phyloP scores from a whole-genome alignment of 2,797 vertebrate genomes.

The Esox masquinongy region DNA sequence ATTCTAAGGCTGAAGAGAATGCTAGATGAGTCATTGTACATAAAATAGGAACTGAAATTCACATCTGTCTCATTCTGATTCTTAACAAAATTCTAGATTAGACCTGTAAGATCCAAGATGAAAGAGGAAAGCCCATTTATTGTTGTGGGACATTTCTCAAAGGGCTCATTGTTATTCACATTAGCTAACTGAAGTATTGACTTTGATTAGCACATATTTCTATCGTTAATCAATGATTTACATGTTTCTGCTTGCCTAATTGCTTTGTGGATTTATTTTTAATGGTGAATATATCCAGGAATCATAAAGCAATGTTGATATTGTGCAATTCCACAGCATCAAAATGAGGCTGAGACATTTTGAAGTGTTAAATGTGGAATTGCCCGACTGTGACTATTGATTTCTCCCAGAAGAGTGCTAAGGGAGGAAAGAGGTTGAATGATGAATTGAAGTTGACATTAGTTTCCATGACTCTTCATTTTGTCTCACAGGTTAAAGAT shows the following conservation, averaged over 20 bases:
- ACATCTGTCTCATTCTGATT: not conserved
- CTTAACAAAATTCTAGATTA: not conserved
- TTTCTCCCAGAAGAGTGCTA: not conserved
- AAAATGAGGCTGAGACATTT: too few species aligned
- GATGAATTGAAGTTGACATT: not conserved
- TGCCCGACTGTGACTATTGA: too few species aligned
- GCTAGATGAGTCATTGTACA: not conserved
- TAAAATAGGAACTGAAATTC: not conserved
- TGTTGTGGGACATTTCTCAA: not conserved
- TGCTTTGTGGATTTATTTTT: not conserved
- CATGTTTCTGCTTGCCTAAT: not conserved
- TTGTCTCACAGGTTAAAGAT: constrained; percentile 85
- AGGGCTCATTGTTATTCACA: constrained; percentile 2
- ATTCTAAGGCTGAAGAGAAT: not conserved
- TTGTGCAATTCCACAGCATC: too few species aligned
- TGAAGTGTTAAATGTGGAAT: not conserved
- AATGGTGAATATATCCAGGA: not conserved
- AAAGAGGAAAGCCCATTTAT: not conserved
- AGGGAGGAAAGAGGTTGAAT: not conserved
- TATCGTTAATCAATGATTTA: not conserved
- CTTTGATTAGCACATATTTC: constrained; percentile 9
- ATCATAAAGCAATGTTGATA: not conserved
- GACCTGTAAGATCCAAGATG: not conserved
- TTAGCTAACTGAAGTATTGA: not conserved
- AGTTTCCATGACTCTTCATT: not conserved